Evolutionary conservation across 2,797 vertebrate species (phyloP), one percentile per base, ranked within the genome.

Genomic region (Amblyraja radiata): DNA sequence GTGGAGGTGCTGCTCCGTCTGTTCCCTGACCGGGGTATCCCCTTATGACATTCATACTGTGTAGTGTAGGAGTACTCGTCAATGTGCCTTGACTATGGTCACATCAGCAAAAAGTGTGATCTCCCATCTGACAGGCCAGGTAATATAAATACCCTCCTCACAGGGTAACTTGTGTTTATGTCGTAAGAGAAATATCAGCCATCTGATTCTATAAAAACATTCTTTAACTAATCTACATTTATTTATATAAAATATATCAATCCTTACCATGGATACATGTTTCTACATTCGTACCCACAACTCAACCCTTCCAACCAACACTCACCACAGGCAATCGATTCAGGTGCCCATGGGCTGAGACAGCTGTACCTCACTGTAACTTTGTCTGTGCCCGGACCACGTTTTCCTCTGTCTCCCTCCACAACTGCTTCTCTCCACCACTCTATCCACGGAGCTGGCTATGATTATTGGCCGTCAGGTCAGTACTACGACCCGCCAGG

Each of bases 241-340:
- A 73, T 91, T 46, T 91, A 74, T 91, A 74, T 73, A 90, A 90
- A 90, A 92, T 74, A 74, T 54, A 46, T 76, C 65, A n/a, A 68
- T 46, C 61, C 65, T 88, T n/a, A 18, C 84, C 63, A 36, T 65
- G 32, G 90, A n/a, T 54, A 76, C 68, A 28, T 73, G 90, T 46
- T 54, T 74, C 25, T 46, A 71, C 71, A 74, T 28, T 74, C 10
- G 71, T 54, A 92, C 90, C 71, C 6, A 10, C 18, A 28, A n/a
- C 61, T 36, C 84, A 63, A n/a, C 65, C 16, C 84, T 18, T 46
- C 36, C 0, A 32, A 39, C 32, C 63, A 63, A 90, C 21, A 90
- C 32, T n/a, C 14, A 71, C 39, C 32, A 90, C 16, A 13, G n/a
- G 32, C 68, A 90, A 71, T 65, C 16, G 86, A 21, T 61, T 90